Conservation (phyloP, 1,140 invertebrate species). For the Tetranychus cinnabarinus region DNA sequence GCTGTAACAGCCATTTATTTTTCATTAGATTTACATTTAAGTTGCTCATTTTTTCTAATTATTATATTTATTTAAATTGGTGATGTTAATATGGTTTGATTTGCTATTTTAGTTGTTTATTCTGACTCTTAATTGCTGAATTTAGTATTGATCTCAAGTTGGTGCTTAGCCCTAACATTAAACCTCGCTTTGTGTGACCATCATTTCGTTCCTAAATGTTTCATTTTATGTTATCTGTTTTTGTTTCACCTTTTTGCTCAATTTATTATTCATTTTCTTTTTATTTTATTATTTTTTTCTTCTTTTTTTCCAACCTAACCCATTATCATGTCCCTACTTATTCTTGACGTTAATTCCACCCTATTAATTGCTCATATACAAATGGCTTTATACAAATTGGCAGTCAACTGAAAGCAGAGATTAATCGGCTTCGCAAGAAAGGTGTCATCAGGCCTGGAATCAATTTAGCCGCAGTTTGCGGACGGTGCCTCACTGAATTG, state of each 20-base stretch:
- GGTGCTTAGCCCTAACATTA: too few species aligned
- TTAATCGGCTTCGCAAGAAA: slow-evolving; percentile 10
- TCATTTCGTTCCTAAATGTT: too few species aligned
- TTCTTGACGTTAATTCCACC: neutral
- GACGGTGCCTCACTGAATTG: slow-evolving; percentile 38
- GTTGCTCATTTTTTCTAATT: too few species aligned
- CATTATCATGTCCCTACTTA: neutral
- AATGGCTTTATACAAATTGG: neutral
- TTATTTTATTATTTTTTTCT: neutral
- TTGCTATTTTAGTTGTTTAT: too few species aligned
- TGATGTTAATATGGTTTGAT: too few species aligned
- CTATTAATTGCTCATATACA: too few species aligned
- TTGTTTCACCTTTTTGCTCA: neutral
- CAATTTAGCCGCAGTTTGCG: slow-evolving; percentile 28
- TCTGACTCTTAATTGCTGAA: too few species aligned
- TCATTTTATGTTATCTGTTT: neutral
- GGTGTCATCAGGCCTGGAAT: slow-evolving; percentile 12
- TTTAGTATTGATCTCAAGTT: too few species aligned
- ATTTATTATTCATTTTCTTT: neutral
- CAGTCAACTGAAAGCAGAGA: slow-evolving; percentile 12
- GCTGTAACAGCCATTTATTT: too few species aligned
- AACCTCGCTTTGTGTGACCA: too few species aligned
- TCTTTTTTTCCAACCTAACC: neutral
- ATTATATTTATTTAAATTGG: too few species aligned
- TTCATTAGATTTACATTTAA: too few species aligned